These are phyloP conservation scores for Falcaria lacertinaria DNA, from an alignment of 2,888 invertebrate genomes.

Conservation along the genomic window DNA sequence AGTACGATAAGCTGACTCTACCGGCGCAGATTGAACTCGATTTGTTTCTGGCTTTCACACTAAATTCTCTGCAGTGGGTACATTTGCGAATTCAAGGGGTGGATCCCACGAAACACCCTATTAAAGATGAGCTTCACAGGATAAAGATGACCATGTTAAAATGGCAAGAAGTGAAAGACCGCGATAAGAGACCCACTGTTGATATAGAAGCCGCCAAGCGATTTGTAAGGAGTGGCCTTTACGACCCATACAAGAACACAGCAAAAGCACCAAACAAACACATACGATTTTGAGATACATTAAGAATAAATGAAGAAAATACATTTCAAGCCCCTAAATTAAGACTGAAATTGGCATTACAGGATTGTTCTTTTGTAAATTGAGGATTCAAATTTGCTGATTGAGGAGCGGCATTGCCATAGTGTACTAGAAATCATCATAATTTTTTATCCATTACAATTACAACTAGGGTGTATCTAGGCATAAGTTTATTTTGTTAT, in stretches of 20 bases:
- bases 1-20: conserved; percentile 75
- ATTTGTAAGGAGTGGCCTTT: conserved; percentile 86
- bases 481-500: no score
- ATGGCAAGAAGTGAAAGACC: conserved; percentile 64
- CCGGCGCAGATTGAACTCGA: conserved; percentile 83
- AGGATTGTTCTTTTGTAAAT: no score
- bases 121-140: conserved; percentile 62
- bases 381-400: no score
- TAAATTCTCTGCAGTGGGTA: conserved; percentile 89
- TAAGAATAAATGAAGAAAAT: conserved; percentile 19
- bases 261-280: conserved; percentile 56
- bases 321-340: no score
- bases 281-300: conserved; percentile 42
- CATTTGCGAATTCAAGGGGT: conserved; percentile 84
- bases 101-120: conserved; percentile 81
- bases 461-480: no score
- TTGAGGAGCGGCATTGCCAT: no score
- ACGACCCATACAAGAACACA: conserved; percentile 61
- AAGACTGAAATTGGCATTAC: no score
- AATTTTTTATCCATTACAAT: no score
- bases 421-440: no score
- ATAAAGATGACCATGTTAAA: conserved; percentile 58
- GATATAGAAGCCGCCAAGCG: conserved; percentile 84
- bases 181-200: conserved; percentile 78
- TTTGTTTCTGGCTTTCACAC: conserved; percentile 80